phyloP scores from a whole-genome alignment of 2,888 invertebrate species.

The Monochamus alternatus region DNA sequence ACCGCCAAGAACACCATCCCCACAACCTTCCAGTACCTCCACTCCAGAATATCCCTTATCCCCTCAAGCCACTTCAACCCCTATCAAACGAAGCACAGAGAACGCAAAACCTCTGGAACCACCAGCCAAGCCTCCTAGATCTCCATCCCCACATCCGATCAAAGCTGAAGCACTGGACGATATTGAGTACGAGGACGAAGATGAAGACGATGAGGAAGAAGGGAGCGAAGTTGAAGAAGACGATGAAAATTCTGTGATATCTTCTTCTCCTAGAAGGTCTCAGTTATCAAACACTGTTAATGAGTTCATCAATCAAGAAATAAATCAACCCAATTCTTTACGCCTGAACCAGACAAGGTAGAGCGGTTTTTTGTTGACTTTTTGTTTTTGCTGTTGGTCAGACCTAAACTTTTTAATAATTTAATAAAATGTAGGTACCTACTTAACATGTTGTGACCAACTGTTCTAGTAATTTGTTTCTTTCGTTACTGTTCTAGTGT shows the following conservation, averaged over 20 bases:
- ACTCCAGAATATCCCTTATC: slow-evolving; percentile 40
- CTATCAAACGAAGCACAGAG: slow-evolving; percentile 20
- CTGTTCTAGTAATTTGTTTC: neutral
- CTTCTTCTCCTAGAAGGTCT: slow-evolving; percentile 50
- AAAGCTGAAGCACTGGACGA: slow-evolving; percentile 60
- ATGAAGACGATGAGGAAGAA: slow-evolving; percentile 58
- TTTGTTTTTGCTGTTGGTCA: slow-evolving; percentile 12
- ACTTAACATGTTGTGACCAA: neutral
- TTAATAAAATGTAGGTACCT: neutral
- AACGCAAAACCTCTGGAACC: slow-evolving; percentile 52
- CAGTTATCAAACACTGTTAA: slow-evolving; percentile 50
- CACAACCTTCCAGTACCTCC: slow-evolving; percentile 38
- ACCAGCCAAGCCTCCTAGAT: slow-evolving; percentile 63
- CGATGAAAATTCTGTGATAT: slow-evolving; percentile 61
- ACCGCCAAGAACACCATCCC: slow-evolving; percentile 45
- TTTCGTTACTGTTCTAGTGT: slow-evolving; percentile 5
- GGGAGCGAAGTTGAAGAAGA: slow-evolving; percentile 54
- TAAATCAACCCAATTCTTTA: slow-evolving; percentile 39
- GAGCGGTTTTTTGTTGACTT: slow-evolving; percentile 3
- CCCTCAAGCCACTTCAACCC: slow-evolving; percentile 23
- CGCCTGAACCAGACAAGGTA: slow-evolving; percentile 44
- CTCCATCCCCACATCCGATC: slow-evolving; percentile 66
- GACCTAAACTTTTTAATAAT: neutral
- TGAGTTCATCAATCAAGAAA: slow-evolving; percentile 56
- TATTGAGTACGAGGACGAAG: slow-evolving; percentile 61